Evolutionary conservation across 2,113 vertebrate genomes (phyloP), one percentile per base, ranked within the genome.

Genomic region (Oryzias melastigma): DNA sequence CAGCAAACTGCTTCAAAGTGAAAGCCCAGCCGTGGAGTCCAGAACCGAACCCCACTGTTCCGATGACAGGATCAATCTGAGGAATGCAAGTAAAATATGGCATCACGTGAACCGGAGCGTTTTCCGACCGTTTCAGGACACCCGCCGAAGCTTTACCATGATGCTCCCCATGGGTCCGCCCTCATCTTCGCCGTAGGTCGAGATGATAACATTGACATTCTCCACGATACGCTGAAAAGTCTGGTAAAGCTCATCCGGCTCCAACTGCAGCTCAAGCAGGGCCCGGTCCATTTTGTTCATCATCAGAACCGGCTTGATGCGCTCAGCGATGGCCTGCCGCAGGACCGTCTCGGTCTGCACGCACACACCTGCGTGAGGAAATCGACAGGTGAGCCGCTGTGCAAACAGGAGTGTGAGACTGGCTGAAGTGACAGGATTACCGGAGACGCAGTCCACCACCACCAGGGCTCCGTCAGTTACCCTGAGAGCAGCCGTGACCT

Each of bases 281-380:
- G 96, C 96, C 0, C 95, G 90, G 90, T 98, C 96, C 96, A 99
- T 99, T 85, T 99, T 98, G 84, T 98, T 98, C 95, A 98, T 98
- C 97, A 98, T 99, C 71, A 99, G 89, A 16, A 98, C 95, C 0
- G 96, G 96, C 56, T 95, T 97, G 88, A 99, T 98, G 58, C 96
- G 91, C 86, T 98, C 96, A 0, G 94, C 95, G 1, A 98, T 98
- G 49, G 96, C 96, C 90, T 98, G 96, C 1, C 96, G 93, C 81
- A 98, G 91, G 50, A 98, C 96, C 0, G 96, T 98, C 86, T 98
- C 97, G 0, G 97, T 98, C 92, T 98, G 96, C 65, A 98, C 95
- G 0, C 97, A 98, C 57, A 98, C 96, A 0, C 96, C 97, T 97
- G 80, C 1, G 12, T 64, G 14, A 44, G 54, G 16, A 49, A 29